These are phyloP conservation scores for Mallotus villosus DNA, from an alignment of 2,797 vertebrate genomes.

Conservation along the genomic window DNA sequence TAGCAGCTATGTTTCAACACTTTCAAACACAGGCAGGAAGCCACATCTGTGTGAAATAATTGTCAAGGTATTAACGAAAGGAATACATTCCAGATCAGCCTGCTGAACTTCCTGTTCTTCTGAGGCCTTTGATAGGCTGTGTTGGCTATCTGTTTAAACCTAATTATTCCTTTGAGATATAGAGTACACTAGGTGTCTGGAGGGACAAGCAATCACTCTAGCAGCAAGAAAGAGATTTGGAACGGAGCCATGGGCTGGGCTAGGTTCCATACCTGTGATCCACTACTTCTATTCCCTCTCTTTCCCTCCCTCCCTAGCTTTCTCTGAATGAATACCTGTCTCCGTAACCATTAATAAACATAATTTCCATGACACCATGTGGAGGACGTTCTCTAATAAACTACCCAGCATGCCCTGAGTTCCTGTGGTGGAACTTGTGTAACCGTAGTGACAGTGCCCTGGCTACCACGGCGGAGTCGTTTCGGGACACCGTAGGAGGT, in stretches of 20 bases:
- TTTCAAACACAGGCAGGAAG: too few species aligned
- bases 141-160: neutral
- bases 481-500: conserved; percentile 34
- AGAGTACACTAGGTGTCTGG: neutral
- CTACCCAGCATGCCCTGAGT: conserved; percentile 66
- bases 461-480: conserved; percentile 25
- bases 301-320: conserved; percentile 1
- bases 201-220: neutral
- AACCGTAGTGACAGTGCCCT: conserved; percentile 31
- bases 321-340: conserved; percentile 50
- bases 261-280: neutral
- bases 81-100: too few species aligned
- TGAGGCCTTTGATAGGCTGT: neutral
- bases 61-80: too few species aligned
- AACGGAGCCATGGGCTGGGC: neutral
- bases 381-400: conserved; percentile 59
- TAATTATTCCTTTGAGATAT: neutral
- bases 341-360: conserved; percentile 58
- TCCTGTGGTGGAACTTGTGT: conserved; percentile 40
- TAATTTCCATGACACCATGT: conserved; percentile 46
- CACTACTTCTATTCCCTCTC: neutral
- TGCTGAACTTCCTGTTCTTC: too few species aligned
- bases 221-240: neutral
- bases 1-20: neutral
- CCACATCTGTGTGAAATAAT: too few species aligned